Conservation (phyloP, 2,888 invertebrate genomes). For the Chrysolina haemoptera region DNA sequence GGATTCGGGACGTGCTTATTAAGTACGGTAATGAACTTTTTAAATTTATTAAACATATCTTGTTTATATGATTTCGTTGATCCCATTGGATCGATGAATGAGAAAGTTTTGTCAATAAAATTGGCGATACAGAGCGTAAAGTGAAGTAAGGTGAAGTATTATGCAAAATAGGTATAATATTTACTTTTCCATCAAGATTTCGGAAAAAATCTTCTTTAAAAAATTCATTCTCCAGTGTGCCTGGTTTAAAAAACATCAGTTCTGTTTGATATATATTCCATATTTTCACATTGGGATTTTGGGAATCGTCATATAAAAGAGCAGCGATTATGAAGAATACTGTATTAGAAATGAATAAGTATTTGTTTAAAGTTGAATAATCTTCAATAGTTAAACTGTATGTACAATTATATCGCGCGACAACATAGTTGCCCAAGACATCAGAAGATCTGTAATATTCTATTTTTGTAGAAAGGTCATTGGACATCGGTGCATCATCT, state of each 20-base stretch:
- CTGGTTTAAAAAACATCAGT: conserved; percentile 2
- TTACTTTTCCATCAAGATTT: not conserved
- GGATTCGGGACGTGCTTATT: too few relatives aligned
- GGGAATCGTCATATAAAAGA: not conserved
- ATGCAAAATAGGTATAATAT: conserved; percentile 14
- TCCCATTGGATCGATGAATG: too few relatives aligned
- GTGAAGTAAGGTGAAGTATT: too few relatives aligned
- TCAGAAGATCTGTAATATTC: not conserved
- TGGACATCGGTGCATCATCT: not conserved
- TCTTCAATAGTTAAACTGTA: conserved; percentile 12
- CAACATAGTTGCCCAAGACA: conserved; percentile 1
- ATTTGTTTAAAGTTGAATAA: conserved; percentile 11
- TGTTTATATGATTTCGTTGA: too few relatives aligned
- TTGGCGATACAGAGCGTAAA: not conserved
- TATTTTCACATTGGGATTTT: conserved; percentile 6
- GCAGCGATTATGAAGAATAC: conserved; percentile 1
- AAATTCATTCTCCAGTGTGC: too few relatives aligned
- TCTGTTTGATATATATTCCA: conserved; percentile 20
- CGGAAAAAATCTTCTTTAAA: not conserved
- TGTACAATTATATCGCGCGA: conserved; percentile 14
- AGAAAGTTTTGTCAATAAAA: not conserved
- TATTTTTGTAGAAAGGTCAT: not conserved
- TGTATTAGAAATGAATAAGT: conserved; percentile 1
- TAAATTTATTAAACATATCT: too few relatives aligned
- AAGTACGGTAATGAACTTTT: too few relatives aligned